Percentiles rank a stretch among this genome's conserved stretches.
phyloP scores from a whole-genome alignment of 2,888 invertebrate genomes.

The Ceratothoa steindachneri region DNA sequence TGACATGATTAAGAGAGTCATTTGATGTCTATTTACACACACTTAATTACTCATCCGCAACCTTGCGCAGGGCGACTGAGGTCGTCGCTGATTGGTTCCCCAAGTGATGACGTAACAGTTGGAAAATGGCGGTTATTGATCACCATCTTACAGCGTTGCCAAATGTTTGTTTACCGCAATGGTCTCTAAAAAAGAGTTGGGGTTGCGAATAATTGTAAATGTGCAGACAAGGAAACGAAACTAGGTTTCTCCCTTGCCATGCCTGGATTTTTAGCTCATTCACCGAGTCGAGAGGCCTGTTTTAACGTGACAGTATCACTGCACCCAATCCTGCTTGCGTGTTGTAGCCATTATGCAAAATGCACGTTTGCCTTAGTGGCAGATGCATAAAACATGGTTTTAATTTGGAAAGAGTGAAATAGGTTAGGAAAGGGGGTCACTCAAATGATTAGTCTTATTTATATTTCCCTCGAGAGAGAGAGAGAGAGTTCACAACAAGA shows the following conservation, averaged over 20 bases:
- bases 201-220: conserved; percentile 5
- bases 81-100: conserved; percentile 36
- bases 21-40: conserved; percentile 46
- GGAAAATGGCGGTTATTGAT: conserved; percentile 47
- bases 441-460: too few relatives aligned
- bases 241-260: not conserved
- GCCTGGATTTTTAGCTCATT: not conserved
- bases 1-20: conserved; percentile 44
- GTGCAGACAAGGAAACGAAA: not conserved
- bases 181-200: not conserved
- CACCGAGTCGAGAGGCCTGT: not conserved
- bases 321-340: too few relatives aligned
- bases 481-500: too few relatives aligned
- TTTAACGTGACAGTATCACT: not conserved
- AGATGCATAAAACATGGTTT: too few relatives aligned
- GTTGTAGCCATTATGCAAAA: not conserved
- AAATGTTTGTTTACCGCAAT: conserved; percentile 20
- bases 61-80: conserved; percentile 26
- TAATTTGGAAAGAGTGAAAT: too few relatives aligned
- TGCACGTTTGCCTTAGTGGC: too few relatives aligned
- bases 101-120: conserved; percentile 37
- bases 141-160: conserved; percentile 41
- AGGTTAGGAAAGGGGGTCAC: too few relatives aligned
- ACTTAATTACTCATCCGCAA: conserved; percentile 45
- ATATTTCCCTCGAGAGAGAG: too few relatives aligned